phyloP scores from a whole-genome alignment of 2,888 invertebrate genomes.

The Pherbina coryleti region DNA sequence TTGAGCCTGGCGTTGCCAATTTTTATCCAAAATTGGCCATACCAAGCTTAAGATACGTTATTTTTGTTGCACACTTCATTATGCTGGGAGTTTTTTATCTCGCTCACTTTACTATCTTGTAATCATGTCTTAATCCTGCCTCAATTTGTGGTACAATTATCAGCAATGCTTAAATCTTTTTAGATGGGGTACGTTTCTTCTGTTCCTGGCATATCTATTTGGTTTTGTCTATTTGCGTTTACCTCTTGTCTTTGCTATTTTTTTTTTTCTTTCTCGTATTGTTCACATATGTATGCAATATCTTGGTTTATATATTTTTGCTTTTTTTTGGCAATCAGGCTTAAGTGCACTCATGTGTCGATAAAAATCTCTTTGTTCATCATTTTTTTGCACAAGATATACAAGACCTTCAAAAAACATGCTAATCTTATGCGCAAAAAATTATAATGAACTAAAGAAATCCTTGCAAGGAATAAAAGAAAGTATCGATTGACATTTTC shows the following conservation, averaged over 20 bases:
- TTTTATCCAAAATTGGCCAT: background rate
- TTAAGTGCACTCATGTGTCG: conserved; percentile 21
- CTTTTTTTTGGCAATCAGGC: conserved; percentile 11
- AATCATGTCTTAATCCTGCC: no score
- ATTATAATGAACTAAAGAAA: background rate
- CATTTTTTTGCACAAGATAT: background rate
- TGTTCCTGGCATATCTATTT: background rate
- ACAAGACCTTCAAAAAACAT: background rate
- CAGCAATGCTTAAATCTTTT: background rate
- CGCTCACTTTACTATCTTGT: no score
- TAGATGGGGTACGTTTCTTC: background rate
- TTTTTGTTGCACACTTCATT: background rate
- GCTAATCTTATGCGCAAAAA: conserved; percentile 15
- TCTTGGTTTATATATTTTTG: background rate
- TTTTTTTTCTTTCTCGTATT: background rate
- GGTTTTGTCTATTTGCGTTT: background rate
- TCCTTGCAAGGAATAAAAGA: background rate
- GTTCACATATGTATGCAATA: conserved; percentile 15
- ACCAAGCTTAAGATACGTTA: background rate
- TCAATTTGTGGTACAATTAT: background rate
- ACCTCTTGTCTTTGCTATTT: background rate
- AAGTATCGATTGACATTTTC: conserved; percentile 28
- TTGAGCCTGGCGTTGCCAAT: background rate
- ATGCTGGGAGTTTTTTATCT: no score
- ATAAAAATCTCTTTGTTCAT: background rate